A percentile compares a stretch with the other conserved stretches of the same genome.
Evolutionary conservation across 2,888 invertebrate genomes (phyloP).

Genomic region (Ormyrus pomaceus): DNA sequence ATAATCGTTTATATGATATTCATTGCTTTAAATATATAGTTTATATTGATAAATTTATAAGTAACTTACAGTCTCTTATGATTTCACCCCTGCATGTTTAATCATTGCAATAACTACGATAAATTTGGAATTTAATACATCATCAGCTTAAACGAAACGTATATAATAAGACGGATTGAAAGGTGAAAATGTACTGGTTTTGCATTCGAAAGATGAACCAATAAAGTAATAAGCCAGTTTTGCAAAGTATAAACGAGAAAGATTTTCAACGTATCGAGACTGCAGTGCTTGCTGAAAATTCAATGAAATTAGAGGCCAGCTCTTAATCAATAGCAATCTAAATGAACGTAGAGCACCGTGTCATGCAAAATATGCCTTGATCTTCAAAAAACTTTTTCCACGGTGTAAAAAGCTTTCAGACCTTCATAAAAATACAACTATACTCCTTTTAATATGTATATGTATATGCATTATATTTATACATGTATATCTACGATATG

Average conservation of each 20-base stretch:
- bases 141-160: too few relatives aligned
- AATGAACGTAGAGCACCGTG: constrained; percentile 44
- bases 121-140: neutral
- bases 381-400: constrained; percentile 20
- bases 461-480: constrained; percentile 51
- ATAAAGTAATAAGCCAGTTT: neutral
- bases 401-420: constrained; percentile 34
- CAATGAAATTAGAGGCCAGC: constrained; percentile 54
- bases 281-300: constrained; percentile 1
- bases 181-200: too few relatives aligned
- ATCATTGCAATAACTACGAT: constrained; percentile 9
- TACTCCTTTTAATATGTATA: constrained; percentile 51
- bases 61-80: constrained; percentile 36
- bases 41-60: constrained; percentile 39
- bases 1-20: constrained; percentile 21
- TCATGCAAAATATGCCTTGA: constrained; percentile 38
- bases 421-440: constrained; percentile 56
- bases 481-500: constrained; percentile 52
- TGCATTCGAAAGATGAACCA: too few relatives aligned
- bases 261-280: neutral
- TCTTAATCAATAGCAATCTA: constrained; percentile 42
- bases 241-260: constrained; percentile 5
- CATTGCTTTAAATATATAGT: constrained; percentile 45
- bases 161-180: too few relatives aligned
- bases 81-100: constrained; percentile 19